phyloP scores from a whole-genome alignment of 2,797 vertebrate species.

The Lutjanus campechanus region DNA sequence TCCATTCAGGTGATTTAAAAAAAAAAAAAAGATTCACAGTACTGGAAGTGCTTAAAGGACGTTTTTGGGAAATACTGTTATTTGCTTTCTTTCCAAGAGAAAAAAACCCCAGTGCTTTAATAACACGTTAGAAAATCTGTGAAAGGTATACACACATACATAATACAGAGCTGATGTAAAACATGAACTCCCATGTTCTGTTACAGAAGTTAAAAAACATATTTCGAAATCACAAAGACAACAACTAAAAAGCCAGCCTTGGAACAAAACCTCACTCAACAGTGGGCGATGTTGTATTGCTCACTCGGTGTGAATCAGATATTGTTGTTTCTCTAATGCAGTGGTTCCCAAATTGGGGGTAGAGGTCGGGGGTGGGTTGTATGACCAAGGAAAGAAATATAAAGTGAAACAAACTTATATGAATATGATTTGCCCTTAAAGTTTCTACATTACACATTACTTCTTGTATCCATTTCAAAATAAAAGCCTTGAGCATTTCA shows the following conservation, averaged over 20 bases:
- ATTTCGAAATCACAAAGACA: not conserved
- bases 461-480: too few relatives aligned
- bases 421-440: too few relatives aligned
- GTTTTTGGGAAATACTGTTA: not conserved
- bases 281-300: not conserved
- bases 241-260: not conserved
- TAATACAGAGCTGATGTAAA: not conserved
- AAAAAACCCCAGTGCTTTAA: not conserved
- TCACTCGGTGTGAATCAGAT: not conserved
- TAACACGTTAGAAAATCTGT: not conserved
- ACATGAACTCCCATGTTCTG: not conserved
- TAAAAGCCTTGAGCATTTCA: too few relatives aligned
- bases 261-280: not conserved
- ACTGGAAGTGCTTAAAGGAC: slow-evolving; percentile 1
- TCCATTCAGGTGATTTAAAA: not conserved
- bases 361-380: too few relatives aligned
- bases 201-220: not conserved
- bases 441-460: too few relatives aligned
- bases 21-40: slow-evolving; percentile 1
- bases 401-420: too few relatives aligned
- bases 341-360: too few relatives aligned
- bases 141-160: not conserved
- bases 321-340: not conserved
- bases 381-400: too few relatives aligned
- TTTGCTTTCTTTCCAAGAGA: too few relatives aligned